phyloP scores from a whole-genome alignment of 2,797 vertebrate species.

The Onychomys arenicola region DNA sequence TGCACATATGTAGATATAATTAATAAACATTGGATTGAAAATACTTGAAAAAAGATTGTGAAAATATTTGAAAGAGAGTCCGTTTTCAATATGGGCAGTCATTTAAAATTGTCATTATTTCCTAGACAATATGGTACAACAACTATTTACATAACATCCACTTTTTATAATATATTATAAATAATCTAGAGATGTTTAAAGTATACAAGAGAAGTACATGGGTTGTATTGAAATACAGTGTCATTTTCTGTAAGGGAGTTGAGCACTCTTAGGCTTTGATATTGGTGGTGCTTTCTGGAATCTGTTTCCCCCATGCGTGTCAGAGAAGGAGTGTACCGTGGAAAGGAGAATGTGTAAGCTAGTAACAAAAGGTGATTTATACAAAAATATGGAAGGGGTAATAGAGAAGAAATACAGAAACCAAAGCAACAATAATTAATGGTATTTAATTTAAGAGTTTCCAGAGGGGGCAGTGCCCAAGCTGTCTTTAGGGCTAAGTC shows the following conservation, averaged over 20 bases:
- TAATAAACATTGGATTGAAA: neutral
- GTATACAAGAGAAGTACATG: neutral
- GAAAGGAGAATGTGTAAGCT: neutral
- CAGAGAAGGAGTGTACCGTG: neutral
- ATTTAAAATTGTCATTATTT: neutral
- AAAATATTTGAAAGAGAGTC: neutral
- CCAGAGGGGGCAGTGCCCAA: neutral
- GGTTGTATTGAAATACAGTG: neutral
- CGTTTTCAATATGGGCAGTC: neutral
- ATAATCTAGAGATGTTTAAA: neutral
- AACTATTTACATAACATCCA: neutral
- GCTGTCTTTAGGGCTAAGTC: slow-evolving; percentile 18
- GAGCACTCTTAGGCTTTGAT: neutral
- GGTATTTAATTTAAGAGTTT: neutral
- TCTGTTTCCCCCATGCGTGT: neutral
- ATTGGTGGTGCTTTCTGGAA: neutral
- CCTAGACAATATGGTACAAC: neutral
- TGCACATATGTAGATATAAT: neutral
- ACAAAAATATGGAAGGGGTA: neutral
- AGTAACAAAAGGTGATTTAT: slow-evolving; percentile 1
- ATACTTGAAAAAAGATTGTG: neutral
- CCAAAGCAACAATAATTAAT: neutral
- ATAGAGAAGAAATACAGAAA: neutral
- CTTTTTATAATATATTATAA: neutral
- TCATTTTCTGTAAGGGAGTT: neutral